Conservation (phyloP, 2,888 invertebrate genomes). For the Psylliodes chrysocephalus region DNA sequence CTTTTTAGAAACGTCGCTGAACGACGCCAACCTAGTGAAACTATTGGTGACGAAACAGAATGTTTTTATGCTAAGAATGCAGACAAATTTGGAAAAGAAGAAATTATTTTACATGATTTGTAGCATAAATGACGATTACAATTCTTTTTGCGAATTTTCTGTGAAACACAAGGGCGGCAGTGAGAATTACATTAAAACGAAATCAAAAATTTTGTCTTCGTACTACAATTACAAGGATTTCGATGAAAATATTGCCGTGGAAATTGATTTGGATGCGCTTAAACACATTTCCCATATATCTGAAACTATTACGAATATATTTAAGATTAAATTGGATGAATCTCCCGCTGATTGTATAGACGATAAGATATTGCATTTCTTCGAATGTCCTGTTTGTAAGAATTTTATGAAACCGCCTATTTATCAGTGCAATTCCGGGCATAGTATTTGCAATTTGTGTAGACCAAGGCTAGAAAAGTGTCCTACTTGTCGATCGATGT, state of each 20-base stretch:
- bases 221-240: slow-evolving; percentile 44
- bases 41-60: slow-evolving; percentile 52
- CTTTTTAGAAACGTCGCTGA: slow-evolving; percentile 51
- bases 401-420: slow-evolving; percentile 58
- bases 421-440: slow-evolving; percentile 57
- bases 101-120: slow-evolving; percentile 54
- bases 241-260: slow-evolving; percentile 46
- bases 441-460: slow-evolving; percentile 57
- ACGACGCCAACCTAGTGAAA: slow-evolving; percentile 48
- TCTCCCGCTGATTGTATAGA: slow-evolving; percentile 46
- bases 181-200: slow-evolving; percentile 54
- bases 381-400: slow-evolving; percentile 60
- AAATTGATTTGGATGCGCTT: slow-evolving; percentile 52
- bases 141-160: slow-evolving; percentile 49
- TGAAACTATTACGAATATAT: slow-evolving; percentile 48
- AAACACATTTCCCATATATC: slow-evolving; percentile 51
- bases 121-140: slow-evolving; percentile 51
- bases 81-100: slow-evolving; percentile 46
- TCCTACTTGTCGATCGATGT: slow-evolving; percentile 55
- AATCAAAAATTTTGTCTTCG: slow-evolving; percentile 49
- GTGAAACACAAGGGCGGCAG: slow-evolving; percentile 55
- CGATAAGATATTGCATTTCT: slow-evolving; percentile 54
- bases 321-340: slow-evolving; percentile 48
- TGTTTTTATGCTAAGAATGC: slow-evolving; percentile 52
- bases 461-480: slow-evolving; percentile 55